Evolutionary conservation across 2,888 invertebrate genomes (phyloP).

Genomic region (Polietes domitor): DNA sequence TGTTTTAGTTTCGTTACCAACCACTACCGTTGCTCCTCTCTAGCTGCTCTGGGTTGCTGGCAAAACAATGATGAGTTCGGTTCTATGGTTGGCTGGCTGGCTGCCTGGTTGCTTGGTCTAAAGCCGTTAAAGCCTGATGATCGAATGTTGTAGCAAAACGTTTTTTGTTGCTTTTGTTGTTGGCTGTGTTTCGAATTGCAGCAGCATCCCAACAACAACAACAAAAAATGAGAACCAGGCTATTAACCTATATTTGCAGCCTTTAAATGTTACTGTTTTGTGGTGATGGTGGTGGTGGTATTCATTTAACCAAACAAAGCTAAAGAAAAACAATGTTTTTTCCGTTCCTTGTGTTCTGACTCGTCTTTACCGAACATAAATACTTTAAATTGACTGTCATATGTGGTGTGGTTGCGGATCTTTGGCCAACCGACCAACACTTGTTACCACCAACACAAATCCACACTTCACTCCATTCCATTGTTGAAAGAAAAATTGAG

Average conservation of each 20-base stretch:
- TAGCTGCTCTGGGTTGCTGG: not conserved
- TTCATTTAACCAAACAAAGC: slow-evolving; percentile 19
- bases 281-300: no score
- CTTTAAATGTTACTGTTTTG: slow-evolving; percentile 48
- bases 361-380: slow-evolving; percentile 26
- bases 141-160: slow-evolving; percentile 25
- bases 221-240: slow-evolving; percentile 30
- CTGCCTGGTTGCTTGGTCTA: not conserved
- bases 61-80: not conserved
- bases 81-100: no score
- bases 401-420: not conserved
- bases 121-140: slow-evolving; percentile 36
- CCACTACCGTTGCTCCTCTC: not conserved
- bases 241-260: slow-evolving; percentile 63
- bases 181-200: slow-evolving; percentile 13
- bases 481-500: not conserved
- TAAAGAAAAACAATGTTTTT: slow-evolving; percentile 1
- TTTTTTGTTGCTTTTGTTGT: not conserved
- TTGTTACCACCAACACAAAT: slow-evolving; percentile 27
- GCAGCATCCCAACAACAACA: not conserved
- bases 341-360: not conserved
- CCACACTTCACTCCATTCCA: not conserved
- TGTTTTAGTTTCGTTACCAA: not conserved
- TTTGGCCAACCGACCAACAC: slow-evolving; percentile 24
- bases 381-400: slow-evolving; percentile 44